Percentiles rank a stretch among this genome's conserved stretches.
Evolutionary conservation across 1,140 invertebrate species (phyloP).

Genomic region (Musca domestica): DNA sequence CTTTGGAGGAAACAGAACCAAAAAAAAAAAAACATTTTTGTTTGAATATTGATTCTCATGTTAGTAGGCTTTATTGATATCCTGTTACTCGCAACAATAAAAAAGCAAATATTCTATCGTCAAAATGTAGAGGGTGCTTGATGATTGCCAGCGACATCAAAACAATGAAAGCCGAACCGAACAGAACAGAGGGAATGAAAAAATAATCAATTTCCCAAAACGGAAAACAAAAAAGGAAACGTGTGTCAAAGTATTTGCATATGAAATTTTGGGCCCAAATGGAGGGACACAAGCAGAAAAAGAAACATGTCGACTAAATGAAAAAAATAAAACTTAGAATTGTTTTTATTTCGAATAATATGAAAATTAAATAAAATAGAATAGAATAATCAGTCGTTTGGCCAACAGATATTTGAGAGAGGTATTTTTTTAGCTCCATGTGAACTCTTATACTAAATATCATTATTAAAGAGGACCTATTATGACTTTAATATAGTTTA

Average conservation of each 20-base stretch:
- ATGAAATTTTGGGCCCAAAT: background rate
- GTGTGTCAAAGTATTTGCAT: constrained; percentile 18
- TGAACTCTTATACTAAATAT: too few relatives aligned
- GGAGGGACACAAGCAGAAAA: background rate
- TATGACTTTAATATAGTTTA: too few relatives aligned
- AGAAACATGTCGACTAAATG: too few relatives aligned
- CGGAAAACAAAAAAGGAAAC: background rate
- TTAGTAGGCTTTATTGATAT: constrained; percentile 12
- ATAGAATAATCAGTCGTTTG: too few relatives aligned
- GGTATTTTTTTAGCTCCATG: too few relatives aligned
- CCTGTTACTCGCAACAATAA: constrained; percentile 6
- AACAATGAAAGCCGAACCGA: too few relatives aligned
- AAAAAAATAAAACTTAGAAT: constrained; percentile 6
- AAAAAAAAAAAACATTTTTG: background rate
- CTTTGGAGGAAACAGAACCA: background rate
- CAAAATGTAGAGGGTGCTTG: background rate
- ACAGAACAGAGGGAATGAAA: too few relatives aligned
- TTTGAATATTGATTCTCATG: constrained; percentile 13
- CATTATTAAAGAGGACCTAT: too few relatives aligned
- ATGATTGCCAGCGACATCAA: background rate
- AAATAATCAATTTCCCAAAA: too few relatives aligned
- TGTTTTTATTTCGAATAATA: constrained; percentile 4
- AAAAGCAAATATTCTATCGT: background rate
- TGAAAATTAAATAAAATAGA: constrained; percentile 10
- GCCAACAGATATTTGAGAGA: too few relatives aligned